Base-by-base conservation (phyloP, 2,113 vertebrate species). In the Paratilapia polleni region DNA sequence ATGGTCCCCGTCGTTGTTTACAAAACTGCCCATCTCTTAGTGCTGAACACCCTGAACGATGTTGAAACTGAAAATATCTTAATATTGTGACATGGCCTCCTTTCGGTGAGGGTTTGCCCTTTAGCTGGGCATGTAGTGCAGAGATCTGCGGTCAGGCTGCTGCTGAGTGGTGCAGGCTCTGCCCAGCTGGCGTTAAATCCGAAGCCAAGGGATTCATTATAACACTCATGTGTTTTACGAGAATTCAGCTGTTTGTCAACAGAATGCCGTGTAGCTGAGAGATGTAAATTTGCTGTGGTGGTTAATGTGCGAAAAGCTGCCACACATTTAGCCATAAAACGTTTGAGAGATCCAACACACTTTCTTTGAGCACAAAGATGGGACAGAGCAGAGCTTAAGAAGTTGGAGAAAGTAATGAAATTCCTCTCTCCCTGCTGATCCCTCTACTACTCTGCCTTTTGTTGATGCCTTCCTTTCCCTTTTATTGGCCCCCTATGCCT, bases 401-500 rank as follows among this genome's bases (percentile, higher is more conserved):
- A 88, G 82, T 28, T 75, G 61, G 68, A 64, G 77, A 87, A 90
- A 92, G 81, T 92, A 87, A 94, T 92, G 83, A 90, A 89, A 93
- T 90, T 92, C 85, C 89, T 66, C 81, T 89, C 81, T 81, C 81
- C 75, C 82, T 61, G 83, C 83, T 91, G 91, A 86, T 90, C 92
- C 75, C 64, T 81, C 34, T 52, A 76, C 19, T 38, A 47, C 83
- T 77, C 78, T 60, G 82, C 68, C 89, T 85, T 89, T 83, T 78
- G 74, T 83, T 60, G 84, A 82, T 83, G 62, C 88, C 83, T 80
- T 61, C 77, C 13, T 61, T 66, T 61, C 74, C 78, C 80, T 74
- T 77, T 82, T 20, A 60, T 80, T 24, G 82, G 75, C 83, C 88
- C 36, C 86, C 52, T 38, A 58, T 80, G 79, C 83, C 86, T 78